Evolutionary conservation across 2,797 vertebrate genomes (phyloP).

Genomic region (Sibirionetta formosa): DNA sequence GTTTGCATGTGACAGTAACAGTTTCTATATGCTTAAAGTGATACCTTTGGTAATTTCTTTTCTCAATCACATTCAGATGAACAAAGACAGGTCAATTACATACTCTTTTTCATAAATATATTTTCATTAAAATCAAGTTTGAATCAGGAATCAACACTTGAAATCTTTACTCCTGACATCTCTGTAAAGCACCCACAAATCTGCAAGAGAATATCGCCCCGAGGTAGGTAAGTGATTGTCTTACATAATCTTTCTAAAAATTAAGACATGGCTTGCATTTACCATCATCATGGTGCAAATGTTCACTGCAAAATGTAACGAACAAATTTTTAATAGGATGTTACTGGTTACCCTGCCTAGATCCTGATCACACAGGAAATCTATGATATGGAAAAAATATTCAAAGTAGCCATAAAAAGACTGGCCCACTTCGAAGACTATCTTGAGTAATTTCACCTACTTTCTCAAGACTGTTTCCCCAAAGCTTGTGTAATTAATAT

Average conservation of each 20-base stretch:
- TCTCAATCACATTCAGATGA: constrained; percentile 51
- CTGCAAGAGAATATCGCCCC: not conserved
- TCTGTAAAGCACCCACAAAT: not conserved
- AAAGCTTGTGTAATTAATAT: not conserved
- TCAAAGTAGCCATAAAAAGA: not conserved
- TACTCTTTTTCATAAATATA: constrained; percentile 14
- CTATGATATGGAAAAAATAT: not conserved
- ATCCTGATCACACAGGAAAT: not conserved
- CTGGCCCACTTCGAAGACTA: not conserved
- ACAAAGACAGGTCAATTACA: constrained; percentile 63
- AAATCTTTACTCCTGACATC: constrained; percentile 23
- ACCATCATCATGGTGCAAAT: not conserved
- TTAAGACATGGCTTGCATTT: not conserved
- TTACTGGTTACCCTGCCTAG: not conserved
- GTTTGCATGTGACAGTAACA: constrained; percentile 56
- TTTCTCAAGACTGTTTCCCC: not conserved
- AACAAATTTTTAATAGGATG: not conserved
- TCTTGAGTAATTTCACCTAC: not conserved
- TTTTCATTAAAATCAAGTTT: constrained; percentile 53
- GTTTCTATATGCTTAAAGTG: constrained; percentile 33
- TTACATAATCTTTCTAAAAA: not conserved
- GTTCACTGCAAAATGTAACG: not conserved
- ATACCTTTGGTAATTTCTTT: constrained; percentile 43
- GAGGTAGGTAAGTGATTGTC: not conserved
- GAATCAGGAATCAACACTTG: constrained; percentile 53